Base-by-base conservation (phyloP, 1,140 invertebrate genomes). In the Maconellicoccus hirsutus region DNA sequence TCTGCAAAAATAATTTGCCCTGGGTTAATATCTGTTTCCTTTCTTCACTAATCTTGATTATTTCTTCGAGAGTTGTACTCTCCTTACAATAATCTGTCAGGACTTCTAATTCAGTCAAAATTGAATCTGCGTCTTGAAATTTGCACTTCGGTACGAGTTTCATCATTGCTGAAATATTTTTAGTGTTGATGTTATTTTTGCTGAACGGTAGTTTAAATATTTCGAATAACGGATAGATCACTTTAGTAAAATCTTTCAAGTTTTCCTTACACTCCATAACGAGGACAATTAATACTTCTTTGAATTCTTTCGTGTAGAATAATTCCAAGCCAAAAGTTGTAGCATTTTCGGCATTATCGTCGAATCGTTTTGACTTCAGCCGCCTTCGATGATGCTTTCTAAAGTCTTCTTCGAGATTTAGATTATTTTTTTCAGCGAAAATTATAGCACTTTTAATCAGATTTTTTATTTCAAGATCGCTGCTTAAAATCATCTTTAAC, bases 321-420 rank as follows among this genome's bases (percentile, higher is more conserved):
- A 10, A 19, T 19, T 22, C 21, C 16, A 61, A 6, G 19, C 4
- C n/a, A 10, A 61, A 61, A 19, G 7, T 19, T 6, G 19, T 22
- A 7, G 59, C 59, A 61, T 16, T 61, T 16, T 61, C n/a, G 21
- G 16, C 4, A 19, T 61, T 61, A 22, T 16, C 21, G n/a, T 61
- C 59, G 19, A 19, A 8, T 61, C 19, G 25, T 71, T 71, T 71
- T 26, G 26, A 52, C n/a, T 21, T n/a, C n/a, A 7, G 26, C 4
- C 25, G 23, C 19, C 59, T 52, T 52, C 42, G 38, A 7, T 71
- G 70, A 59, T 25, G 39, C 23, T 61, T 42, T 22, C 27, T 25
- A 61, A 59, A 71, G 59, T 71, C 42, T 22, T 8, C 2, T n/a
- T 26, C 23, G 59, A 27, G 8, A 59, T 71, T 26, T 22, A 71